phyloP scores from a whole-genome alignment of 2,797 vertebrate species.

The Pipistrellus kuhlii region DNA sequence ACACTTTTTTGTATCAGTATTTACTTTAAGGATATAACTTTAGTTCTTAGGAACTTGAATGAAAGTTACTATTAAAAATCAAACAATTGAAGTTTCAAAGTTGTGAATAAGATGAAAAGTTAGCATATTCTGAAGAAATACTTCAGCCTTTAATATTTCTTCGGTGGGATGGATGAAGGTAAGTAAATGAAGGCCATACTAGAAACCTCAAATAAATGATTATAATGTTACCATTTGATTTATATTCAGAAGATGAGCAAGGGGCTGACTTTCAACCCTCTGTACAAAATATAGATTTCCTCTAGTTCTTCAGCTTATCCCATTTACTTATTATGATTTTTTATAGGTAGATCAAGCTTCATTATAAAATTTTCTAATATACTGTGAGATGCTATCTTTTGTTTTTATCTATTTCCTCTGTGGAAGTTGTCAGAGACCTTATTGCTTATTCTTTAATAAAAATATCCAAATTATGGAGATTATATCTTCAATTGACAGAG shows the following conservation, averaged over 20 bases:
- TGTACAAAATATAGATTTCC: background rate
- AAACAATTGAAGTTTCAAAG: background rate
- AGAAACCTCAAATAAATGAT: background rate
- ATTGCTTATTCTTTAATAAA: slow-evolving; percentile 1
- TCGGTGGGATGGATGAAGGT: background rate
- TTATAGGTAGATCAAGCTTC: background rate
- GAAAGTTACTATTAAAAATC: slow-evolving; percentile 16
- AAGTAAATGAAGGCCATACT: background rate
- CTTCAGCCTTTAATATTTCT: background rate
- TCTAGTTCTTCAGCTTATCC: background rate
- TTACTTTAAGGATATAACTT: background rate
- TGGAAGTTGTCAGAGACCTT: slow-evolving; percentile 6
- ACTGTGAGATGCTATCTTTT: background rate
- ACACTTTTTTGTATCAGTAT: background rate
- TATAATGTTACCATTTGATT: background rate
- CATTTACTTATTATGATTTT: background rate
- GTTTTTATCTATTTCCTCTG: background rate
- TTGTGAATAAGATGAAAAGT: slow-evolving; percentile 15
- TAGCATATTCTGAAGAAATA: slow-evolving; percentile 30
- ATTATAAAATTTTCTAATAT: background rate
- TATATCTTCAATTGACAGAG: background rate
- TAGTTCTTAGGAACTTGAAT: background rate
- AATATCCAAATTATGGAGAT: background rate
- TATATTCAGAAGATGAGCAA: background rate
- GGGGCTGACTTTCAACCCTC: background rate